Evolutionary conservation across 2,113 vertebrate genomes (phyloP), one percentile per base, ranked within the genome.

Genomic region (Daubentonia madagascariensis): DNA sequence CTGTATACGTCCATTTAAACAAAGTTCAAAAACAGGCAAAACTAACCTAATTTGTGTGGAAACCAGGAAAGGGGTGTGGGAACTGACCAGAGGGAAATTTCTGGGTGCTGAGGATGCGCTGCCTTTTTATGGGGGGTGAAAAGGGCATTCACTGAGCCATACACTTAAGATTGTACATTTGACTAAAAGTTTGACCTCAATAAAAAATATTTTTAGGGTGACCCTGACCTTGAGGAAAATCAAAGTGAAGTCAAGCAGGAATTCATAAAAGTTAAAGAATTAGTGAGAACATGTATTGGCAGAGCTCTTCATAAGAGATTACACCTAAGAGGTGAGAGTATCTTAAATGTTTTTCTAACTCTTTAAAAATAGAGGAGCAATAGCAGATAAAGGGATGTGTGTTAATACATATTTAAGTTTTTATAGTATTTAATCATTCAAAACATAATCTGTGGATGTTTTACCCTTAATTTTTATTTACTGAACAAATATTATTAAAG

Each of bases 401-500:
- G 8, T 79, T 73, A 48, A 81, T 45, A 65, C 5, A 25, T 67
- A 63, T 28, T 72, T 85, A 76, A 43, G 18, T 59, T 85, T 83
- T 93, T 92, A 73, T n/a, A 73, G 76, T 85, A 78, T 45, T 70
- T 68, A 65, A 76, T 87, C 76, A 84, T 68, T 28, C 72, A 68
- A 86, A 78, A 72, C 4, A 28, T 43, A 73, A 85, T 50, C 37
- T 59, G 68, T 45, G 68, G n/a, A n/a, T 16, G 25, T 72, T 96
- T 96, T 52, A 54, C 18, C 52, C 50, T 87, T 85, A 23, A 89
- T 94, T 94, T 72, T 85, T 79, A 63, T 76, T 95, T 96, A 50
- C 57, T 67, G 40, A 92, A 86, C 85, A 96, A 93, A 40, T 30
- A n/a, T 54, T 63, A 81, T 61, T 90, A 93, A 94, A 91, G 70